phyloP scores from a whole-genome alignment of 2,888 invertebrate species.

The Margaritifera margaritifera region DNA sequence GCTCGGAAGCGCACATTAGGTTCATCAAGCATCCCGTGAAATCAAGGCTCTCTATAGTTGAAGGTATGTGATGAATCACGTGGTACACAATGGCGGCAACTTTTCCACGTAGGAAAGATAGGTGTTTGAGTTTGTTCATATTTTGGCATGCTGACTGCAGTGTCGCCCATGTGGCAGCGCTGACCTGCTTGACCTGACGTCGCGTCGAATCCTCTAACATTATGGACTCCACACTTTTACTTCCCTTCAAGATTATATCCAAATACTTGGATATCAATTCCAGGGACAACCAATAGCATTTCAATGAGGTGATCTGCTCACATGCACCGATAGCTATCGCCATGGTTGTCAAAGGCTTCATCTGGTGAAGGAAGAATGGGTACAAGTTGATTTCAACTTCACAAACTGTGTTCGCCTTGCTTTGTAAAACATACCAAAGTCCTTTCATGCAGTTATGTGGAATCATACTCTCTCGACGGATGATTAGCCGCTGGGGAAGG shows the following conservation, averaged over 20 bases:
- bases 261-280: slow-evolving; percentile 58
- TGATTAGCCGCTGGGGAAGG: slow-evolving; percentile 28
- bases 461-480: slow-evolving; percentile 47
- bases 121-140: slow-evolving; percentile 45
- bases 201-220: slow-evolving; percentile 40
- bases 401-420: slow-evolving; percentile 33
- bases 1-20: slow-evolving; percentile 57
- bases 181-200: slow-evolving; percentile 31
- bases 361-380: slow-evolving; percentile 47
- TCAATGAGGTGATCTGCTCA: slow-evolving; percentile 43
- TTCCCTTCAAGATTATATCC: slow-evolving; percentile 37
- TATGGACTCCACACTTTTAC: slow-evolving; percentile 40
- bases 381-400: slow-evolving; percentile 60
- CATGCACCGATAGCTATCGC: slow-evolving; percentile 49
- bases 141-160: slow-evolving; percentile 54
- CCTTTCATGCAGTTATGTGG: slow-evolving; percentile 43
- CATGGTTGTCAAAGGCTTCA: slow-evolving; percentile 40
- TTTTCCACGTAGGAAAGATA: slow-evolving; percentile 52
- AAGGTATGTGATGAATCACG: slow-evolving; percentile 59
- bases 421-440: slow-evolving; percentile 33
- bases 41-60: slow-evolving; percentile 42
- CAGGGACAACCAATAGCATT: slow-evolving; percentile 56
- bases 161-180: slow-evolving; percentile 62
- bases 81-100: slow-evolving; percentile 55
- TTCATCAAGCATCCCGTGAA: slow-evolving; percentile 56